Evolutionary conservation across 2,797 vertebrate species (phyloP).

Genomic region (Fistularia commersonii): DNA sequence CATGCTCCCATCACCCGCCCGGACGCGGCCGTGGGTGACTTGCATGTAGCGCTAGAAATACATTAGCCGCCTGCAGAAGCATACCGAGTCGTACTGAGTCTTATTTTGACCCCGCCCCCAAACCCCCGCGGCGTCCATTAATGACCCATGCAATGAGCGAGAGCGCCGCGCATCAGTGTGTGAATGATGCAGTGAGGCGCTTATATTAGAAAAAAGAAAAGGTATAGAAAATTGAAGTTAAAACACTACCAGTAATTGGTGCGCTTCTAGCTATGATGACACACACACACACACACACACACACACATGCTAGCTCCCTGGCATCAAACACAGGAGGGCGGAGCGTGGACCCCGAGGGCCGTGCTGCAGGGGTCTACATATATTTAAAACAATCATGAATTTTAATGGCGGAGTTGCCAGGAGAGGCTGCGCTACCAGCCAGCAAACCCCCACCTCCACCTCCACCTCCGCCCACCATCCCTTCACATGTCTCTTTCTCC

Average conservation of each 20-base stretch:
- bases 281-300: slow-evolving; percentile 1
- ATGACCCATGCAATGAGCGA: too few species aligned
- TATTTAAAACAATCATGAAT: slow-evolving; percentile 76
- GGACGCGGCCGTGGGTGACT: too few species aligned
- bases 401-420: slow-evolving; percentile 59
- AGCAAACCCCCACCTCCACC: slow-evolving; percentile 6
- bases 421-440: slow-evolving; percentile 45
- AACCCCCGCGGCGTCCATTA: too few species aligned
- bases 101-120: too few species aligned
- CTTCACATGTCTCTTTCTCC: slow-evolving; percentile 32
- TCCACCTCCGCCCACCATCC: neutral
- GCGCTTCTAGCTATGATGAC: slow-evolving; percentile 31
- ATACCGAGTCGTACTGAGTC: too few species aligned
- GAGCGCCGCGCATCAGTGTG: too few species aligned
- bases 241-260: slow-evolving; percentile 55
- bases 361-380: slow-evolving; percentile 63
- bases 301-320: neutral
- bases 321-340: slow-evolving; percentile 45
- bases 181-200: too few species aligned
- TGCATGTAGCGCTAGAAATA: too few species aligned
- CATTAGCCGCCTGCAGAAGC: too few species aligned
- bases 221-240: too few species aligned
- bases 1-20: too few species aligned
- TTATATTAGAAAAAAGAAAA: too few species aligned
- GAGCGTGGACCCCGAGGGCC: slow-evolving; percentile 46